Percentiles rank a stretch among this genome's conserved stretches.
These are phyloP conservation scores for Meles meles DNA, from an alignment of 2,113 vertebrate species.

Conservation along the genomic window DNA sequence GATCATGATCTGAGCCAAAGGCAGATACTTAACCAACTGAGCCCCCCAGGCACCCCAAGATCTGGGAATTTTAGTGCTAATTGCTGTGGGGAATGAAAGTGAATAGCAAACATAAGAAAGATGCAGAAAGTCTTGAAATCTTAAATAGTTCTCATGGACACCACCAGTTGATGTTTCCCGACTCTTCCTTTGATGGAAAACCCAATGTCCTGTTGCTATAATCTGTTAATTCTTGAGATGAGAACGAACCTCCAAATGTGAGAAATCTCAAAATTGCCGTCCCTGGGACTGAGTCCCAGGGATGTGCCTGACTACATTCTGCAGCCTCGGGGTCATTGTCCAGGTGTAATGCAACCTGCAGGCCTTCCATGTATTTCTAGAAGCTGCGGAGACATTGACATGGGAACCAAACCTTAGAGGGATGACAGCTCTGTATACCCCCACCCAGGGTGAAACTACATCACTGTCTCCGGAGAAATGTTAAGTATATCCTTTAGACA, in stretches of 20 bases:
- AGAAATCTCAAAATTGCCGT: neutral
- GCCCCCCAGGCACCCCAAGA: neutral
- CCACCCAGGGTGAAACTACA: neutral
- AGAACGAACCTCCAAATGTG: neutral
- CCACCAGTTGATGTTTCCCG: neutral
- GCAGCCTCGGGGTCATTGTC: neutral
- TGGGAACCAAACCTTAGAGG: neutral
- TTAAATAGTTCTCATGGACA: neutral
- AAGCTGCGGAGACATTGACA: neutral
- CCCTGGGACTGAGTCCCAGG: neutral
- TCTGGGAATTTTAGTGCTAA: neutral
- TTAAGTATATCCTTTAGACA: neutral
- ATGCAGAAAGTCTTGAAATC: neutral
- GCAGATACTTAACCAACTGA: neutral
- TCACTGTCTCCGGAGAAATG: neutral
- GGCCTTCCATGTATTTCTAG: neutral
- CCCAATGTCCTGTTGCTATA: accelerated
- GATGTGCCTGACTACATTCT: neutral
- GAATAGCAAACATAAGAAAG: neutral
- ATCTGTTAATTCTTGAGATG: neutral
- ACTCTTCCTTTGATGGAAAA: neutral
- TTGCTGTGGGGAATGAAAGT: neutral
- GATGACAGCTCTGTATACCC: neutral
- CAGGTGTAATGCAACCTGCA: neutral
- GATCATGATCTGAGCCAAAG: neutral